Conservation (phyloP, 2,797 vertebrate species). For the Onychomys torridus region DNA sequence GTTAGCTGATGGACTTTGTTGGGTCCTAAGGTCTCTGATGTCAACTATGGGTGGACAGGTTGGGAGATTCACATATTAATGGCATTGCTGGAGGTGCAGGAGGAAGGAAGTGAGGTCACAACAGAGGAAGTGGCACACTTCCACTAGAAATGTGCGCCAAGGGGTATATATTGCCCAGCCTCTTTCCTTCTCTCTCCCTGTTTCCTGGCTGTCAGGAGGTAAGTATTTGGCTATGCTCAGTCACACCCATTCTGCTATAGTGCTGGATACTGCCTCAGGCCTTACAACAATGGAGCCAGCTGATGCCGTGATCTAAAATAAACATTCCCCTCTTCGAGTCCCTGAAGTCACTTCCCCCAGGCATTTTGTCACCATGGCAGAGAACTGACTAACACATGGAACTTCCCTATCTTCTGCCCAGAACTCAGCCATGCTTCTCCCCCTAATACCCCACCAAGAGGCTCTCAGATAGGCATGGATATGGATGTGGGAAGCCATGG, state of each 20-base stretch:
- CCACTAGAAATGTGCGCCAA: neutral
- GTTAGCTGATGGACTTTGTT: neutral
- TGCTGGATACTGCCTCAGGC: neutral
- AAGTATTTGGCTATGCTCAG: neutral
- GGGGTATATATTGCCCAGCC: too few species aligned
- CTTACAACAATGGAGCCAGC: neutral
- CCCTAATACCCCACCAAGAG: neutral
- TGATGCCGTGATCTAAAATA: neutral
- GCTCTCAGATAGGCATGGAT: neutral
- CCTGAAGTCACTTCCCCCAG: neutral
- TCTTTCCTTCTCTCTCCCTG: neutral
- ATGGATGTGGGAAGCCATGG: neutral
- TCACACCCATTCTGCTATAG: neutral
- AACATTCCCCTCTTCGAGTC: neutral
- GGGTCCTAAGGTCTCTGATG: neutral
- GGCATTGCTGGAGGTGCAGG: neutral
- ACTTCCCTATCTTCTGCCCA: neutral
- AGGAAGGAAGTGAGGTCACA: neutral
- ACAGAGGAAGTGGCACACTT: neutral
- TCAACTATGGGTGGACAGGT: neutral
- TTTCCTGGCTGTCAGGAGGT: neutral
- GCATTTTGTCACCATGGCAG: neutral
- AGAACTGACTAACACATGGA: neutral
- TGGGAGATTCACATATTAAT: neutral
- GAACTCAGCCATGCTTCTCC: neutral